Evolutionary conservation across 2,797 vertebrate genomes (phyloP), one percentile per base, ranked within the genome.

Genomic region (Centroberyx gerrardi): DNA sequence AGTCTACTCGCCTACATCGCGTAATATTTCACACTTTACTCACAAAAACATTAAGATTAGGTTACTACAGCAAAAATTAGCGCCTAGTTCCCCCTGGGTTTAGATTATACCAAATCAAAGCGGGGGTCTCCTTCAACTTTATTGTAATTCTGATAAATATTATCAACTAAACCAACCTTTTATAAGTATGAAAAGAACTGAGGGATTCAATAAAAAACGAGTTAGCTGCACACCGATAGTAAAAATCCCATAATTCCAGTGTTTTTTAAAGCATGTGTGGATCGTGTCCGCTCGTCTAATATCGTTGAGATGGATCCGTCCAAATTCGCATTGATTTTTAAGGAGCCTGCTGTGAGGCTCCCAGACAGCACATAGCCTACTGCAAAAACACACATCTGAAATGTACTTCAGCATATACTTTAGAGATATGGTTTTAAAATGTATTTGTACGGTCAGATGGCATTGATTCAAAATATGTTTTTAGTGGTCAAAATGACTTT

Each of bases 321-420:
- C 86, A 83, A 63, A 83, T 75, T 84, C 77, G 83, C 78, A 84
- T 88, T 86, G 93, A 90, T 88, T 93, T 90, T 68, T n/a, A 38
- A 76, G 76, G 38, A 79, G 33, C 82, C 80, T 74, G 83, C 89
- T 87, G 80, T 62, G 90, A 85, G 53, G 61, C 68, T 78, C 65
- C 54, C 74, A 85, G 71, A 75, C 85, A 63, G 36, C 6, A 6
- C 33, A 36, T 36, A n/a, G n/a, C n/a, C n/a, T n/a, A 74, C 59
- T 42, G 29, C 62, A 81, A 56, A 78, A 75, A 27, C 72, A 88
- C 82, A 85, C 42, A 55, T 27, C 52, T 8, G 61, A 62, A 40
- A 38, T n/a, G n/a, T n/a, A 1, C 22, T 22, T 22, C 1, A 22
- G 22, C 33, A 36, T 36, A 36, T 4, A 36, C 5, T 36, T 44